These are phyloP conservation scores for Eolophus roseicapilla DNA, from an alignment of 2,113 vertebrate species.

Conservation along the genomic window DNA sequence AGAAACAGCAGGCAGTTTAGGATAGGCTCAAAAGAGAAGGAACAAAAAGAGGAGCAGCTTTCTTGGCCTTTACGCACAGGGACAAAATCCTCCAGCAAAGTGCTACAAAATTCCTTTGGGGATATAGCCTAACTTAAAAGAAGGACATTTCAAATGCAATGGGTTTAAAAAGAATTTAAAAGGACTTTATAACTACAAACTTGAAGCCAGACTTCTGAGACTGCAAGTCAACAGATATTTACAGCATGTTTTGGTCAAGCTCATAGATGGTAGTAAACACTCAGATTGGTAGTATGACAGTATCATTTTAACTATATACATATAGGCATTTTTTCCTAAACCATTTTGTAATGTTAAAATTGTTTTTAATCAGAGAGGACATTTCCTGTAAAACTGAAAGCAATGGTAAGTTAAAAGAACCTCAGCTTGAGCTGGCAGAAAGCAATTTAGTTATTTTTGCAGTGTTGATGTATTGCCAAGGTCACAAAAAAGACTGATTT, in stretches of 20 bases:
- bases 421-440: conserved; percentile 8
- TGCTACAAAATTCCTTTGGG: background rate
- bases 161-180: background rate
- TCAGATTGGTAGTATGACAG: background rate
- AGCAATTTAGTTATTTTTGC: conserved; percentile 45
- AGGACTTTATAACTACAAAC: background rate
- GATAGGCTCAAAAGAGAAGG: background rate
- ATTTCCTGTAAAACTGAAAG: conserved; percentile 27
- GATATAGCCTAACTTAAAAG: background rate
- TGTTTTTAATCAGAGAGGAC: background rate
- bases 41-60: background rate
- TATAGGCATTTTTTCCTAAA: background rate
- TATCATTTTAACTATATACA: background rate
- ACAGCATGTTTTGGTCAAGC: background rate
- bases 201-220: background rate
- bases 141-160: background rate
- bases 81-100: background rate
- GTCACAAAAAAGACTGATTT: conserved; percentile 54
- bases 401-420: conserved; percentile 16
- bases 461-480: background rate
- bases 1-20: conserved; percentile 14
- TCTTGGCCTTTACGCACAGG: background rate
- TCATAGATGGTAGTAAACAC: background rate
- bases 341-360: background rate
- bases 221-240: background rate